These are phyloP conservation scores for Mesembrinibis cayennensis DNA, from an alignment of 2,113 vertebrate genomes.

Conservation along the genomic window DNA sequence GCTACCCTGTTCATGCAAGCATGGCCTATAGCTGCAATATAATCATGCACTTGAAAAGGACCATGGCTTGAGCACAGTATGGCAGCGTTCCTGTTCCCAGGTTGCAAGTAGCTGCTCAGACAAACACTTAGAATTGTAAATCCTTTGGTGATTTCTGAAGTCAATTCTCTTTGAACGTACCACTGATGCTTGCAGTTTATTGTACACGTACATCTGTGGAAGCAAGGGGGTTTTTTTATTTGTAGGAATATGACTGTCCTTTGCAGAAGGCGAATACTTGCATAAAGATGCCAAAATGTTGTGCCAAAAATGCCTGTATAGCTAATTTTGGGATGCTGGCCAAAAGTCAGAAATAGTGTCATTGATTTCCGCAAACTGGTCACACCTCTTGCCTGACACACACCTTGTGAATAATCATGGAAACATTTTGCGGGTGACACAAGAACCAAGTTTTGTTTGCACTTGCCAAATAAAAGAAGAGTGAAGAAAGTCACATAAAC, in stretches of 20 bases:
- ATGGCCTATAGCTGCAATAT: background rate
- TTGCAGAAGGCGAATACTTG: background rate
- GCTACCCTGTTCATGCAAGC: background rate
- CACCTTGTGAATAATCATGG: background rate
- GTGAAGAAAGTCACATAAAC: background rate
- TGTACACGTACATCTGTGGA: background rate
- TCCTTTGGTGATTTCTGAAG: background rate
- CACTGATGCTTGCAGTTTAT: background rate
- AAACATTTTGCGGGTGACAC: background rate
- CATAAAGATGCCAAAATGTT: background rate
- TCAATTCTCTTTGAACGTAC: background rate
- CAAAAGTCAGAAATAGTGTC: background rate
- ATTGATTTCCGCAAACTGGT: background rate
- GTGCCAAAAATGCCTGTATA: background rate
- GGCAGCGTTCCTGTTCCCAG: background rate
- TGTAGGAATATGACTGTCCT: background rate
- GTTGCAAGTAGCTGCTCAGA: background rate
- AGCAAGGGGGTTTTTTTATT: background rate
- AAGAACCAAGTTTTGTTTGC: background rate
- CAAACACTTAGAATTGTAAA: background rate
- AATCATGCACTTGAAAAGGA: background rate
- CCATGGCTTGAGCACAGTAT: background rate
- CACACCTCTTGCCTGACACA: background rate
- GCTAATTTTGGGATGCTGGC: background rate
- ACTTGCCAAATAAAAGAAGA: background rate